Evolutionary conservation across 53 echinoderm and acorn worm species (phyloP).

Genomic region (Echinometra lucunter): DNA sequence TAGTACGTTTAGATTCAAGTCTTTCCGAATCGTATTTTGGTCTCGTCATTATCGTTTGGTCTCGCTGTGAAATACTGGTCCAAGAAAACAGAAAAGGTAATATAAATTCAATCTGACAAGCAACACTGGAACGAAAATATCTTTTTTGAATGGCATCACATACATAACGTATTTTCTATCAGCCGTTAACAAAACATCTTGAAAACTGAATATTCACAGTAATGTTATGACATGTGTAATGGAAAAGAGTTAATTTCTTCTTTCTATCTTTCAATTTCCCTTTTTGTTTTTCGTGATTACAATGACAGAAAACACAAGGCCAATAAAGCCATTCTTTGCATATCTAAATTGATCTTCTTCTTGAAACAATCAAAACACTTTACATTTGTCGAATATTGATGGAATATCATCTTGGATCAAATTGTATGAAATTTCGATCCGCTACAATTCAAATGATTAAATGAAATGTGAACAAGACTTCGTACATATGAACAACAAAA

Average conservation of each 20-base stretch:
- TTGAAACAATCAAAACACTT: neutral
- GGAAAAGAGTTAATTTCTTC: too few relatives aligned
- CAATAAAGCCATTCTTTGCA: neutral
- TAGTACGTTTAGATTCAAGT: neutral
- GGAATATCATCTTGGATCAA: neutral
- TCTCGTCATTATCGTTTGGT: constrained; percentile 28
- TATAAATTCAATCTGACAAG: too few relatives aligned
- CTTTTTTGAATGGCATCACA: neutral
- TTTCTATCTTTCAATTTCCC: neutral
- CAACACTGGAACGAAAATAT: neutral
- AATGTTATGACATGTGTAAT: neutral
- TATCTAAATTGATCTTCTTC: neutral
- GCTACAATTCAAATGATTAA: neutral
- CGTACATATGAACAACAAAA: neutral
- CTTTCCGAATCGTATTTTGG: neutral
- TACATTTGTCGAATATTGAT: neutral
- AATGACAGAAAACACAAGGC: neutral
- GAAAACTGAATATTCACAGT: neutral
- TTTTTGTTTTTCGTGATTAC: neutral
- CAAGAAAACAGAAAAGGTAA: constrained; percentile 3
- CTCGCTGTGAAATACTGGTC: constrained; percentile 38
- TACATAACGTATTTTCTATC: neutral
- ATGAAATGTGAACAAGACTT: neutral
- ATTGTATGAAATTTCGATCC: neutral
- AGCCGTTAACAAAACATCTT: neutral